Evolutionary conservation across 1,140 invertebrate species (phyloP), one percentile per base, ranked within the genome.

Genomic region (Pseudomyrmex cubaensis): DNA sequence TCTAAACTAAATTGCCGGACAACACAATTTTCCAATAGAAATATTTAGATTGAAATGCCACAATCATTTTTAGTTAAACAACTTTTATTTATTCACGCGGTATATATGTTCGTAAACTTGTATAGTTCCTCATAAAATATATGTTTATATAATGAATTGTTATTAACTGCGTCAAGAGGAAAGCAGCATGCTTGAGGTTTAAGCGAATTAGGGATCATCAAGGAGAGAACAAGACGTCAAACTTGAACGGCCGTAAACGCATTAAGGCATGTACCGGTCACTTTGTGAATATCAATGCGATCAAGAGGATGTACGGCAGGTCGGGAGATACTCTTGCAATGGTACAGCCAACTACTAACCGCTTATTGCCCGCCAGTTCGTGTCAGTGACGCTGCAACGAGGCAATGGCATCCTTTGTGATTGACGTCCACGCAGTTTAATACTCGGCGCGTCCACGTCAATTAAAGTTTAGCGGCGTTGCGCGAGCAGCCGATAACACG

Each of bases 221-320:
- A 35, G 35, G 35, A 35, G 35, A 35, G n/a, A 54, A 20, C 25
- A 13, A 44, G 52, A 72, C 69, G 48, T 70, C 20, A 72, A 52
- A 80, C 66, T 80, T 59, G 54, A 46, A 61, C 7, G 54, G 25
- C 12, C 54, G 44, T 70, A 80, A 80, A 70, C 44, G 50, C 35
- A 69, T 69, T 76, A 73, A 85, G 76, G 44, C 83, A 25, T 59
- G 82, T 64, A 82, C 76, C 44, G 22, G 57, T 70, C 84, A 87
- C 90, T 93, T 92, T 92, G 91, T 92, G 92, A 92, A 92, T 92
- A 91, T 90, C 92, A 92, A 93, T 92, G 90, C 59, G 89, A 87
- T 77, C 90, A 87, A 89, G 88, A 87, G 86, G 52, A 50, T 66
- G 78, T 85, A 87, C 67, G 66, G 64, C 22, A 44, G 54, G 4